These are phyloP conservation scores for Ridgeia piscesae DNA, from an alignment of 1,140 invertebrate genomes.

Conservation along the genomic window DNA sequence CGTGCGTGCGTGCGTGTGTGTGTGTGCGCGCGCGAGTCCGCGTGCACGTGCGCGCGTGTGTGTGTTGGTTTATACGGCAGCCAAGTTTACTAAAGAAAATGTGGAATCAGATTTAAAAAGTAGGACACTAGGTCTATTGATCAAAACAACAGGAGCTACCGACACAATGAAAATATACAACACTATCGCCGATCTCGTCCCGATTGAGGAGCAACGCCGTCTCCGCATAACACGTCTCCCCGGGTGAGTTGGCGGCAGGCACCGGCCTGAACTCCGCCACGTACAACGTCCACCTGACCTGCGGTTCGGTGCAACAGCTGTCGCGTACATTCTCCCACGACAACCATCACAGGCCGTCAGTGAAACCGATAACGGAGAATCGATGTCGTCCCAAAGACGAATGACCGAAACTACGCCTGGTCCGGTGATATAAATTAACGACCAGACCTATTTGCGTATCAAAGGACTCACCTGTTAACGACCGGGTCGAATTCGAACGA, in stretches of 20 bases:
- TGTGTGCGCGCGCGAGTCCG: not conserved
- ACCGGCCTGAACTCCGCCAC: not conserved
- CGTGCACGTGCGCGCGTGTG: too few species aligned
- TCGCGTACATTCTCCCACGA: not conserved
- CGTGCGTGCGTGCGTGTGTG: constrained; percentile 19
- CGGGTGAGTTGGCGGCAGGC: not conserved
- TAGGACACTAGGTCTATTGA: too few species aligned
- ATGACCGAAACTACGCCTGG: not conserved
- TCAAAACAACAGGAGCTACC: too few species aligned
- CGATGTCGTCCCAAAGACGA: not conserved
- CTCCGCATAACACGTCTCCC: too few species aligned
- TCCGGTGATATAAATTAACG: not conserved
- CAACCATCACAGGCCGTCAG: not conserved
- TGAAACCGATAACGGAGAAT: not conserved
- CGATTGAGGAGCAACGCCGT: too few species aligned
- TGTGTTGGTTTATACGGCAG: not conserved
- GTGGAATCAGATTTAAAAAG: too few species aligned
- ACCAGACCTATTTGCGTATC: not conserved
- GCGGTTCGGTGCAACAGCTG: not conserved
- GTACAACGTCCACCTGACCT: not conserved
- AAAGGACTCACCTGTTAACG: not conserved
- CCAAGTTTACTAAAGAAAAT: too few species aligned
- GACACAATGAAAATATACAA: too few species aligned
- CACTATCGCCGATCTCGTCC: too few species aligned
- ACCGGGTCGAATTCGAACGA: not conserved